phyloP scores from a whole-genome alignment of 2,113 vertebrate species.

The Oryctolagus cuniculus region mOryCun1.1 NC_091438.1:114422001-114422500 shows the following conservation, averaged over 20 bases:
- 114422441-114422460: no score
- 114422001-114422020: not conserved
- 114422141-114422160: not conserved
- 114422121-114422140: not conserved
- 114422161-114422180: not conserved
- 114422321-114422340: not conserved
- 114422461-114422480: no score
- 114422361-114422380: not conserved
- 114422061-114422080: not conserved
- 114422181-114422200: not conserved
- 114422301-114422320: not conserved
- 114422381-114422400: not conserved
- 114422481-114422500: no score
- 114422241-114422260: not conserved
- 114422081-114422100: not conserved
- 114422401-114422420: no score
- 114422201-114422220: not conserved
- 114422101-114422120: not conserved
- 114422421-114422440: no score
- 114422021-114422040: not conserved
- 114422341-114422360: not conserved
- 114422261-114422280: not conserved
- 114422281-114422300: not conserved
- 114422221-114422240: not conserved
- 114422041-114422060: not conserved